These are phyloP conservation scores for Ruditapes philippinarum DNA, from an alignment of 1,140 invertebrate species.

Conservation along the genomic window DNA sequence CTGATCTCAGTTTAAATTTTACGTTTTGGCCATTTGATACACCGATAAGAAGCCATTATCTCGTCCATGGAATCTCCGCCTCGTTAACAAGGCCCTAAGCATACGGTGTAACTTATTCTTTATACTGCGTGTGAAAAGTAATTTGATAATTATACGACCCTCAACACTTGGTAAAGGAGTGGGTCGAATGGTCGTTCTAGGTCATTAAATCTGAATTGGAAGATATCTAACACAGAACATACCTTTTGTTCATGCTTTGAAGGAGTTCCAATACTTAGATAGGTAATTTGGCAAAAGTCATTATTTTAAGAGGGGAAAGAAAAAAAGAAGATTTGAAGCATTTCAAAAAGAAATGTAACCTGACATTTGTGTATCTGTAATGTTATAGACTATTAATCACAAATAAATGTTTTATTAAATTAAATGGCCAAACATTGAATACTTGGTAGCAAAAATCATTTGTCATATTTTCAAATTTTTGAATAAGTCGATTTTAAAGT, in stretches of 20 bases:
- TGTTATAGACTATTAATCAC: conserved; percentile 2
- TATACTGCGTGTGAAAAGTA: conserved; percentile 53
- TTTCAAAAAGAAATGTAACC: conserved; percentile 33
- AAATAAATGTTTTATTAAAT: background rate
- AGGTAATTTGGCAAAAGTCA: conserved; percentile 61
- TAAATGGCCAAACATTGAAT: background rate
- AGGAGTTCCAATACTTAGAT: conserved; percentile 55
- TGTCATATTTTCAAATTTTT: background rate
- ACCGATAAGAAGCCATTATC: conserved; percentile 51
- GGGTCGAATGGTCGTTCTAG: conserved; percentile 51
- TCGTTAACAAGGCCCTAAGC: conserved; percentile 31
- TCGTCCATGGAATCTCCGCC: conserved; percentile 47
- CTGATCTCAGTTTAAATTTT: background rate
- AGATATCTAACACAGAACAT: conserved; percentile 24
- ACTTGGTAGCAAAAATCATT: background rate
- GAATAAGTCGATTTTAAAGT: too few relatives aligned
- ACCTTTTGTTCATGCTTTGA: conserved; percentile 53
- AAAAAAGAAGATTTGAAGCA: background rate
- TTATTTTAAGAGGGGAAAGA: background rate
- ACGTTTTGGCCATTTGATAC: conserved; percentile 43
- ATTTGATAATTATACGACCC: conserved; percentile 63
- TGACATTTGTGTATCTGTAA: background rate
- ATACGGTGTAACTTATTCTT: conserved; percentile 42
- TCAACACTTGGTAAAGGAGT: conserved; percentile 1
- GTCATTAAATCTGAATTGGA: conserved; percentile 16